Evolutionary conservation across 2,113 vertebrate species (phyloP).

Genomic region (Rattus norvegicus): GRCr8 NC_086021.1:121702501-121703000

Average conservation of each 20-base stretch:
- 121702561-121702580: slow-evolving; percentile 53
- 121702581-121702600: slow-evolving; percentile 11
- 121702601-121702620: slow-evolving; percentile 18
- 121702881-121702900: slow-evolving; percentile 80
- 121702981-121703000: slow-evolving; percentile 3
- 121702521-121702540: slow-evolving; percentile 25
- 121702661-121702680: slow-evolving; percentile 3
- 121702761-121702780: slow-evolving; percentile 69
- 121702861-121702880: slow-evolving; percentile 76
- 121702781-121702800: slow-evolving; percentile 78
- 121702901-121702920: slow-evolving; percentile 64
- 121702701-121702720: slow-evolving; percentile 62
- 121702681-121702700: slow-evolving; percentile 47
- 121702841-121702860: slow-evolving; percentile 77
- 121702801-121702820: slow-evolving; percentile 68
- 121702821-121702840: slow-evolving; percentile 79
- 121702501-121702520: slow-evolving; percentile 31
- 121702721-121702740: slow-evolving; percentile 65
- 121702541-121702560: slow-evolving; percentile 42
- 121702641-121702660: slow-evolving; percentile 37
- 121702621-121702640: slow-evolving; percentile 31
- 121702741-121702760: slow-evolving; percentile 67
- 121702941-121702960: slow-evolving; percentile 71
- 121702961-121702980: slow-evolving; percentile 17
- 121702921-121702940: slow-evolving; percentile 56